Percentiles rank a stretch among this genome's conserved stretches.
phyloP scores from a whole-genome alignment of 1,140 invertebrate genomes.

The Charaxes varanes region DNA sequence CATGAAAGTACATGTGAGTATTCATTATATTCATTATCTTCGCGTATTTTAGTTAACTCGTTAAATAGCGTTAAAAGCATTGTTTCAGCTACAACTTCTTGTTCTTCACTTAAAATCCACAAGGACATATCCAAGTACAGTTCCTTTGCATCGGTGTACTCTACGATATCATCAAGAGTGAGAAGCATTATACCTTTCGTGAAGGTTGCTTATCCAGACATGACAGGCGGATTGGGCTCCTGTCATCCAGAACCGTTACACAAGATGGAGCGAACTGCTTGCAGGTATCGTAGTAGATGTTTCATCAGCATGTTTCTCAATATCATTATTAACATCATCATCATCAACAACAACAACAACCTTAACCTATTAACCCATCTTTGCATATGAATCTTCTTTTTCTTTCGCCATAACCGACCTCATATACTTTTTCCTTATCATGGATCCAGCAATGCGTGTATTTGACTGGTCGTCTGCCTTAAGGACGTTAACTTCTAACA shows the following conservation, averaged over 20 bases:
- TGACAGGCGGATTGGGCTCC: slow-evolving; percentile 75
- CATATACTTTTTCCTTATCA: too few species aligned
- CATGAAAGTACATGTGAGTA: slow-evolving; percentile 57
- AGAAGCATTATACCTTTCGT: slow-evolving; percentile 81
- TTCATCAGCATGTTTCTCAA: too few species aligned
- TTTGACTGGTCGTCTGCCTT: too few species aligned
- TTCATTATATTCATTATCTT: not conserved
- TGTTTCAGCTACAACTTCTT: slow-evolving; percentile 48
- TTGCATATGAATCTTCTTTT: too few species aligned
- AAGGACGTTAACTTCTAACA: too few species aligned
- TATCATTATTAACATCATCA: too few species aligned
- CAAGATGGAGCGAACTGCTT: slow-evolving; percentile 78
- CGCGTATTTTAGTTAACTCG: not conserved
- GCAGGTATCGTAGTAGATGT: slow-evolving; percentile 58
- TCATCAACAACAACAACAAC: too few species aligned
- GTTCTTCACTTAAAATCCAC: slow-evolving; percentile 58
- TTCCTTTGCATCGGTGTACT: slow-evolving; percentile 46
- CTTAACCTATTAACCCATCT: too few species aligned
- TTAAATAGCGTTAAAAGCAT: not conserved
- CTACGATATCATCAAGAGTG: slow-evolving; percentile 68
- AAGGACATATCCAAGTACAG: slow-evolving; percentile 57
- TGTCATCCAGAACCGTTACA: slow-evolving; percentile 77
- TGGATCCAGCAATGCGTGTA: too few species aligned
- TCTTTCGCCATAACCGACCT: too few species aligned
- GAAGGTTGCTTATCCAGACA: slow-evolving; percentile 85